Conservation (phyloP, 1,140 invertebrate genomes). For the Penaeus indicus region DNA sequence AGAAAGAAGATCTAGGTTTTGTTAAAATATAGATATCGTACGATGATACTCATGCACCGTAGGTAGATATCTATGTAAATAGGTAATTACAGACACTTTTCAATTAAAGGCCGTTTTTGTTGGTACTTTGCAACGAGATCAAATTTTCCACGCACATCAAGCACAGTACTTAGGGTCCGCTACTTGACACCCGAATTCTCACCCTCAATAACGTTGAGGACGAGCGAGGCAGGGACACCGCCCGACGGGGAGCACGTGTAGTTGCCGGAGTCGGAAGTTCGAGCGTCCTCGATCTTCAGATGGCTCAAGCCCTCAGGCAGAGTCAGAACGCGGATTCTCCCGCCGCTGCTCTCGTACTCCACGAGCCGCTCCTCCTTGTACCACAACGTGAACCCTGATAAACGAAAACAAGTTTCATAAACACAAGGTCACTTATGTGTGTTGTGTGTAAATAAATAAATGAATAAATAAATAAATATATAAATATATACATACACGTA, state of each 20-base stretch:
- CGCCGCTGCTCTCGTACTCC: conserved; percentile 47
- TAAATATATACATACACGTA: no score
- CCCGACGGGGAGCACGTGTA: conserved; percentile 64
- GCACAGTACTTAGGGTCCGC: no score
- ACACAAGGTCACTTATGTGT: conserved; percentile 28
- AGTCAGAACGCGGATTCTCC: conserved; percentile 33
- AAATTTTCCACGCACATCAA: no score
- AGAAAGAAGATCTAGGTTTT: no score
- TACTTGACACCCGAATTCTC: not conserved
- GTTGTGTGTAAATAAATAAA: no score
- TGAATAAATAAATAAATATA: no score
- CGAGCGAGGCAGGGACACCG: conserved; percentile 54
- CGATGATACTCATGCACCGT: no score
- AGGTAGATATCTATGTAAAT: no score
- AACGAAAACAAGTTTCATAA: not conserved
- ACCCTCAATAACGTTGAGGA: conserved; percentile 65
- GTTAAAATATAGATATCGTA: no score
- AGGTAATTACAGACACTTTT: no score
- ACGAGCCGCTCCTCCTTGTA: conserved; percentile 53
- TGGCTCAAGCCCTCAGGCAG: conserved; percentile 28
- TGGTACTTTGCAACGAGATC: no score
- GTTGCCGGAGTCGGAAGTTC: conserved; percentile 51
- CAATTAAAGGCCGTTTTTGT: no score
- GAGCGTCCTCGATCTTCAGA: conserved; percentile 29
- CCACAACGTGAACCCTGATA: conserved; percentile 49